A percentile compares a stretch with the other conserved stretches of the same genome.
These are phyloP conservation scores for Orthonyx spaldingii DNA, from an alignment of 2,113 vertebrate species.

Conservation along the genomic window DNA sequence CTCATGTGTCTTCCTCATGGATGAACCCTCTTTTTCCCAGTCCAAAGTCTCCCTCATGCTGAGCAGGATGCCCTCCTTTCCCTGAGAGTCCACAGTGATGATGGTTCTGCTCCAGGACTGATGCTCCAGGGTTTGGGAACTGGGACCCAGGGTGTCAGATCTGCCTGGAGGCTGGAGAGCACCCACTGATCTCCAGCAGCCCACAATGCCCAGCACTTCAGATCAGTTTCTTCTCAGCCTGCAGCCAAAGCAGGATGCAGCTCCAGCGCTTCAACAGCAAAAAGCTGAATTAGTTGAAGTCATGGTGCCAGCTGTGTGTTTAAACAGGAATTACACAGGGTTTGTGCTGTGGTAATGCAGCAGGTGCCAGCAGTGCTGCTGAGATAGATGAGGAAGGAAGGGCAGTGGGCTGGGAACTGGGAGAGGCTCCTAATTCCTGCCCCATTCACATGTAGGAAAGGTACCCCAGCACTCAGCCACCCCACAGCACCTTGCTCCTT, in stretches of 20 bases:
- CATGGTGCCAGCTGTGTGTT: neutral
- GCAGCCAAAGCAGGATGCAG: neutral
- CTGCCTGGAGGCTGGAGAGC: neutral
- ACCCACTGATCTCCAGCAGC: neutral
- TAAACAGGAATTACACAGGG: neutral
- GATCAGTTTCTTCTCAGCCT: neutral
- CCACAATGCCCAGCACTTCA: neutral
- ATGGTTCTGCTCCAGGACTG: neutral
- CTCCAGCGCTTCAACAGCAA: neutral
- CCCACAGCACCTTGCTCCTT: neutral
- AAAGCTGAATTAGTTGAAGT: conserved; percentile 8
- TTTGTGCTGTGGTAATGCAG: neutral
- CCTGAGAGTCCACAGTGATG: neutral
- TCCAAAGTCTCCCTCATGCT: neutral
- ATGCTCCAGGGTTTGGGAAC: neutral
- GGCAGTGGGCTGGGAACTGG: neutral
- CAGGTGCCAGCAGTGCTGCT: neutral
- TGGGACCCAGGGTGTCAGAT: neutral
- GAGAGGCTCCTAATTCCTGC: neutral
- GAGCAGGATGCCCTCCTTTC: neutral
- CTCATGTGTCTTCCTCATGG: neutral
- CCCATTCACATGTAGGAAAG: neutral
- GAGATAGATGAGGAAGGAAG: neutral
- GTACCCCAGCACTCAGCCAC: neutral
- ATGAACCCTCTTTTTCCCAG: neutral